phyloP scores from a whole-genome alignment of 2,797 vertebrate species.

The Potorous gilbertii region DNA sequence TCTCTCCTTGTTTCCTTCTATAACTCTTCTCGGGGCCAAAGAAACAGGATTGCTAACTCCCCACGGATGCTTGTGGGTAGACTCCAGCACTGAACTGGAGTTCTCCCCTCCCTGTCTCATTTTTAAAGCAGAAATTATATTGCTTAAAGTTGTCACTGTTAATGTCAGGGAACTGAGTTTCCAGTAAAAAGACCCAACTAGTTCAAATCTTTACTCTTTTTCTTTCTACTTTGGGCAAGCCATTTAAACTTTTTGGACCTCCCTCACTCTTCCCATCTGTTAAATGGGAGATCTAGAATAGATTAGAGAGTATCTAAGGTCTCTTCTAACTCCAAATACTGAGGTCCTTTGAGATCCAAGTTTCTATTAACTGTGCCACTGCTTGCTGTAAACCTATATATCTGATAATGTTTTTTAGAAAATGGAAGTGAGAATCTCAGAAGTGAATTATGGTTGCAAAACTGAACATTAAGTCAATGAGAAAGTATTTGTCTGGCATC shows the following conservation, averaged over 20 bases:
- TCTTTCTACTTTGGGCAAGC: not conserved
- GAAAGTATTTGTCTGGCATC: not conserved
- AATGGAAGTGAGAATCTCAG: not conserved
- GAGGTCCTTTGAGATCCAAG: not conserved
- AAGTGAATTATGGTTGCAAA: not conserved
- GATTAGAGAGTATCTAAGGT: not conserved
- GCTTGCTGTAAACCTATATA: not conserved
- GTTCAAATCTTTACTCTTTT: not conserved
- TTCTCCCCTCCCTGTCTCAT: not conserved
- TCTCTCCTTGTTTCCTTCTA: not conserved
- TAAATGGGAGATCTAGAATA: not conserved
- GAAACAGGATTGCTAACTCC: not conserved
- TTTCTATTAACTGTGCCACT: not conserved
- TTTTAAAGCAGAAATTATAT: not conserved
- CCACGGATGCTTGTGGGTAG: not conserved
- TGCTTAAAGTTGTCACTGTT: not conserved
- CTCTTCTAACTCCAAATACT: not conserved
- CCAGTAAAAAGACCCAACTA: not conserved
- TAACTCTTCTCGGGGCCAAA: not conserved
- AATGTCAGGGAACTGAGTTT: not conserved
- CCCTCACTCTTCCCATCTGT: not conserved
- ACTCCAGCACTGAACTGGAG: not conserved
- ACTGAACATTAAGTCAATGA: not conserved
- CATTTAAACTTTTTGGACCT: slow-evolving; percentile 17
- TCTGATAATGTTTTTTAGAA: not conserved